Base-by-base conservation (phyloP, 2,888 invertebrate genomes). In the Hypomecis punctinalis region DNA sequence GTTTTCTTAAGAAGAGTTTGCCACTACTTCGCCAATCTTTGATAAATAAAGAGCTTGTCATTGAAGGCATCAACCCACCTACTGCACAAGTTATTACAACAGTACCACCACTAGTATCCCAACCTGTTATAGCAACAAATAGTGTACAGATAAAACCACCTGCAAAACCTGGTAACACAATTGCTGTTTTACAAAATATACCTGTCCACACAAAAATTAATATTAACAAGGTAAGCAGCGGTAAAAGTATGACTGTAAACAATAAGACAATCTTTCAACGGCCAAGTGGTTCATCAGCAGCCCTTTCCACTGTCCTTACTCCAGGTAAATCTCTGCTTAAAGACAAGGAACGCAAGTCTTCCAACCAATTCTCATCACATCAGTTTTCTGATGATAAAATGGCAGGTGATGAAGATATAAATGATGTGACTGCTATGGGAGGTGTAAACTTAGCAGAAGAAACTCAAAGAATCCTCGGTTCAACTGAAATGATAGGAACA, bases 361-460 rank as follows among this genome's bases (percentile, higher is more conserved):
- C 81, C 0, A 74, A 77, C 33, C 85, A 84, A 69, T 86, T 79
- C 70, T 85, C 82, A 98, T 98, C 94, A 72, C 91, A 81, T 60
- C 82, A 86, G 10, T 91, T 82, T 65, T 85, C 77, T 0, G 90
- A 94, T 82, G 94, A 93, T 84, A 94, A 91, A 83, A 94, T 91
- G 91, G 94, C 94, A 68, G 98, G 97, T 47, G 98, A 98, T 81
- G 99, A 99, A 85, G 99, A 99, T 86, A 98, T 99, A 80, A 99
- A 99, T 83, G 99, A 99, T 92, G 99, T 99, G 8, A 99, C 99
- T 40, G 98, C 99, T 8, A 99, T 99, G 99, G 99, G 99, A 70
- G 99, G 99, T 57, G 99, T 99, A 60, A 99, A 99, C 92, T 94
- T 99, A 78, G 97, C 97, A 0, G 99, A 99, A 90, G 99, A 99